phyloP scores from a whole-genome alignment of 2,113 vertebrate species.

The Phrynocephalus versicolor region DNA sequence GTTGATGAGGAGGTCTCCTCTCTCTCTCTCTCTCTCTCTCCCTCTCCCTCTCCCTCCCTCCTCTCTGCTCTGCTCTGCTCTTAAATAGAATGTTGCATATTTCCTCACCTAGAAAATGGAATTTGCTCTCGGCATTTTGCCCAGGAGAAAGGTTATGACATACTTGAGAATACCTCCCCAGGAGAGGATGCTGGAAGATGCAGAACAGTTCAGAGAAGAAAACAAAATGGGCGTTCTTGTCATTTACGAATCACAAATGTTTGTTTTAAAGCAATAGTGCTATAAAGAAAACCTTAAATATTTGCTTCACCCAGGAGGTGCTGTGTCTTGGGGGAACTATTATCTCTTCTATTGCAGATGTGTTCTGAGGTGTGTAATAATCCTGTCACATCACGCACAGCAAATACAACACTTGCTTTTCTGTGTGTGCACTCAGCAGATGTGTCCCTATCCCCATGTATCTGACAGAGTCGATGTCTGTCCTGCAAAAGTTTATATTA shows the following conservation, averaged over 20 bases:
- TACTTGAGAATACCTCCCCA: not conserved
- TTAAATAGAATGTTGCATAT: not conserved
- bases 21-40: not conserved
- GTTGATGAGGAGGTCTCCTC: not conserved
- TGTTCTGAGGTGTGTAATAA: not conserved
- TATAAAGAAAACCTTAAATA: not conserved
- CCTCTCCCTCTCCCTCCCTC: no score
- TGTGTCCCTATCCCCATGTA: no score
- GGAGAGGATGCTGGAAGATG: not conserved
- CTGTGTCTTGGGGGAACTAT: not conserved
- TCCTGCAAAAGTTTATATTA: not conserved
- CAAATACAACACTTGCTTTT: not conserved
- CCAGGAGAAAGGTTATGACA: not conserved
- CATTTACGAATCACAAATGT: no score
- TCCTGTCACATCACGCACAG: not conserved
- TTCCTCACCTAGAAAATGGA: conserved; percentile 6
- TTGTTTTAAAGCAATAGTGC: no score
- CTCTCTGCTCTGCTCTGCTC: no score
- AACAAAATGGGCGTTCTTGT: not conserved
- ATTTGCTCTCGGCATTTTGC: not conserved
- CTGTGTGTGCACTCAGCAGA: not conserved
- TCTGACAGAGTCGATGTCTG: not conserved
- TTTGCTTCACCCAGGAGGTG: not conserved
- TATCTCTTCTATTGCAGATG: not conserved
- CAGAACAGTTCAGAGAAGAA: not conserved